Conservation (phyloP, 2,888 invertebrate genomes). For the Congeria kusceri region DNA sequence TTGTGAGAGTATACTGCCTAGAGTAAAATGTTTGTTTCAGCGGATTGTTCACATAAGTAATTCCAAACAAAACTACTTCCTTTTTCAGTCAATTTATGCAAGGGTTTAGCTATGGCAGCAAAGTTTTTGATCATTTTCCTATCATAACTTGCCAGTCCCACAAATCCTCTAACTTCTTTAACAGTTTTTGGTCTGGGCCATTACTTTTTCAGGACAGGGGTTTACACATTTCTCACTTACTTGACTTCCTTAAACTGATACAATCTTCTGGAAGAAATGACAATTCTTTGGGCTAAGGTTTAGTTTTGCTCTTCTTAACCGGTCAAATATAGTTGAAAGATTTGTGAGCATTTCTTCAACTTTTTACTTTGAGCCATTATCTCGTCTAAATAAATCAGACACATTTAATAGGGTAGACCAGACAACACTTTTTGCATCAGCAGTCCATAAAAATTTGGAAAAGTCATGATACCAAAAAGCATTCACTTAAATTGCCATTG, state of each 20-base stretch:
- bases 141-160: constrained; percentile 22
- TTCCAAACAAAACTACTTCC: no score
- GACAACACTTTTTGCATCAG: constrained; percentile 17
- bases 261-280: constrained; percentile 16
- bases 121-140: constrained; percentile 46
- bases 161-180: neutral
- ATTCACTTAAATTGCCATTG: constrained; percentile 28
- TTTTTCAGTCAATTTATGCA: no score
- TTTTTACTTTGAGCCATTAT: constrained; percentile 22
- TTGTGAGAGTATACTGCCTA: constrained; percentile 33
- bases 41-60: no score
- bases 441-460: constrained; percentile 36
- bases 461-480: constrained; percentile 46
- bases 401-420: neutral
- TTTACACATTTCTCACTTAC: constrained; percentile 25
- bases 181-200: constrained; percentile 2
- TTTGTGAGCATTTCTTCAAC: constrained; percentile 13
- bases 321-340: constrained; percentile 3
- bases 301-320: constrained; percentile 17
- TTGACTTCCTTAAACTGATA: constrained; percentile 19
- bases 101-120: constrained; percentile 12
- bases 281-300: constrained; percentile 22
- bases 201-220: constrained; percentile 8
- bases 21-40: neutral
- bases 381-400: constrained; percentile 43